Evolutionary conservation across 2,888 invertebrate genomes (phyloP), one percentile per base, ranked within the genome.

Genomic region (Drosophila lutescens): DNA sequence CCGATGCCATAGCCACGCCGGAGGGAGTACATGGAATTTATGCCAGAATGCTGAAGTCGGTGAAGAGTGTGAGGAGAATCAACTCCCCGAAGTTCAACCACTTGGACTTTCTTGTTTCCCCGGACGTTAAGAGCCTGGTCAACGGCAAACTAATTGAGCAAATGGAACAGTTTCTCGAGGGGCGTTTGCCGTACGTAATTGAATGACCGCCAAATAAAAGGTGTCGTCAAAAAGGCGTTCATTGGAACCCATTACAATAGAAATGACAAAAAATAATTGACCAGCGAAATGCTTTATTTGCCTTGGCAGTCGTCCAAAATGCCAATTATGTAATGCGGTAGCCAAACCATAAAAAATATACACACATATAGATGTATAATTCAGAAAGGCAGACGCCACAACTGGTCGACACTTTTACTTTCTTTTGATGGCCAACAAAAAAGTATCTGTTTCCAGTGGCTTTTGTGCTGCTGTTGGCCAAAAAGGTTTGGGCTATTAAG

Each of bases 1-100:
- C 89, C 1, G 91, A 91, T 80, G 89, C 89, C 2, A 67, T 91
- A 43, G 91, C 91, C 62, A 86, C 90, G 4, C 85, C 89, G 5
- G 74, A 66, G 0, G 90, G 89, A 1, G 89, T 91, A 2, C 90
- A 90, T 34, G 65, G 67, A 1, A 87, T 91, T 2, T 90, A 91
- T 58, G 80, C 90, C 10, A 76, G 59, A 20, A 78, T 91, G 77
- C 7, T 90, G 30, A 63, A 44, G 2, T 59, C 76, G 0, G 81
- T 89, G 10, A 66, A 79, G 0, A 86, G 90, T 12, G 88, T 91
- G 1, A 75, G 87, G 58, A 83, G 86, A 15, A 86, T 91, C 49
- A 65, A 70, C 0, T 76, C 90, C 0, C 34, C 20, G 0, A 86
- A 84, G 61, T 91, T 91, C 57, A 91, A 89, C 71, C 91, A 91